Evolutionary conservation across 1,140 invertebrate species (phyloP).

Genomic region (Eufriesea mexicana): DNA sequence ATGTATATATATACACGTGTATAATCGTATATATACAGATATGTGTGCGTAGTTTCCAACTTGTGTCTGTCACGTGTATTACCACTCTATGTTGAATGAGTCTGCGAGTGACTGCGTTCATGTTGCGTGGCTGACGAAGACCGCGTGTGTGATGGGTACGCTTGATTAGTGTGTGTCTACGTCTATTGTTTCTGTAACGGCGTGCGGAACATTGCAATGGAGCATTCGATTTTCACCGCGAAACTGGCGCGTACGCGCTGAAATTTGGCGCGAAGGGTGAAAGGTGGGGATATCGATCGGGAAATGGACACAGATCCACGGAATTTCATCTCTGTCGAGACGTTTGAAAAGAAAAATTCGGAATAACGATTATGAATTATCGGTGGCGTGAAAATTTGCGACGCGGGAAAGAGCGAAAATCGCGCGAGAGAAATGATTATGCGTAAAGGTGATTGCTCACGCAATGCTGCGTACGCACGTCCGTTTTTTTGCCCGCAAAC

Average conservation of each 20-base stretch:
- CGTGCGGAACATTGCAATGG: conserved; percentile 76
- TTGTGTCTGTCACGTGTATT: conserved; percentile 84
- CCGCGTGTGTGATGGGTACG: conserved; percentile 80
- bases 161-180: conserved; percentile 82
- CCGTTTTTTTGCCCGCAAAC: conserved; percentile 74
- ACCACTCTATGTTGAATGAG: conserved; percentile 81
- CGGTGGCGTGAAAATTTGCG: no score
- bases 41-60: conserved; percentile 80
- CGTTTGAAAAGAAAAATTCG: no score
- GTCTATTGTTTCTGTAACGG: conserved; percentile 82
- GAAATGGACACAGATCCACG: neutral
- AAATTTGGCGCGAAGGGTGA: neutral
- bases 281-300: neutral
- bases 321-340: no score
- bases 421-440: neutral
- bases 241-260: neutral
- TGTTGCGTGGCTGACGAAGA: conserved; percentile 78
- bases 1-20: neutral
- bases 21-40: conserved; percentile 42
- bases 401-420: neutral
- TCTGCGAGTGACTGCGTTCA: conserved; percentile 78
- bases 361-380: no score
- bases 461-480: conserved; percentile 76
- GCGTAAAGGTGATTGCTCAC: conserved; percentile 59
- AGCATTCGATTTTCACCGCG: conserved; percentile 60